Base-by-base conservation (phyloP, 2,113 vertebrate genomes). In the Scytalopus superciliaris region DNA sequence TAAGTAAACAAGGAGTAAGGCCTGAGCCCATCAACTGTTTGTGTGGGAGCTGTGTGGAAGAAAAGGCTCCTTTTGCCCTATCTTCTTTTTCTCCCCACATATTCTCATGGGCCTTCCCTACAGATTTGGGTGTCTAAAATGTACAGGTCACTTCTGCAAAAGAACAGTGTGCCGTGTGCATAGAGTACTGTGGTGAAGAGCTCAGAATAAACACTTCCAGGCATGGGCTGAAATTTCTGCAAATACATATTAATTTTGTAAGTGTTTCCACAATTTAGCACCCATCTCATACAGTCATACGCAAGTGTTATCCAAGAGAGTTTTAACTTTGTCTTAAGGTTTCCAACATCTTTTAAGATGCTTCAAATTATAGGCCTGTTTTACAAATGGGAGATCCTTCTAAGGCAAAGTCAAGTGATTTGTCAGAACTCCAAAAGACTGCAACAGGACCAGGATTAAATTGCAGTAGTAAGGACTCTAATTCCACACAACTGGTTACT, bases 31-130 rank as follows among this genome's bases (percentile, higher is more conserved):
- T n/a, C 40, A 14, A 52, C 50, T 56, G 18, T 78, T 75, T 9
- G 16, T 52, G 23, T 28, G 42, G n/a, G 37, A 84, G 24, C 84
- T 64, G 4, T 55, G 13, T 37, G 59, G 66, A 50, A 82, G 37
- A 68, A 78, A 82, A 63, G n/a, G 17, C 11, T 78, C 21, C 27
- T 89, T 89, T 78, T 89, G 18, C 60, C 13, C 31, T 72, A 35
- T 47, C 23, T 77, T 23, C 8, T 57, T 78, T 78, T 55, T 49
- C 7, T 70, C 12, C 10, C 24, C 1, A 1, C 0, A 0, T 40
- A 49, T 49, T 86, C 4, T 0, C 64, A 33, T 1, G 3, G 12
- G 35, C 13, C 9, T 93, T 62, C 22, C 18, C 6, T 57, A 76
- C 44, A 37, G 27, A 56, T 82, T 78, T 84, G 14, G 14, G 24